These are phyloP conservation scores for Iguana delicatissima DNA, from an alignment of 2,797 vertebrate genomes.

Conservation along the genomic window DNA sequence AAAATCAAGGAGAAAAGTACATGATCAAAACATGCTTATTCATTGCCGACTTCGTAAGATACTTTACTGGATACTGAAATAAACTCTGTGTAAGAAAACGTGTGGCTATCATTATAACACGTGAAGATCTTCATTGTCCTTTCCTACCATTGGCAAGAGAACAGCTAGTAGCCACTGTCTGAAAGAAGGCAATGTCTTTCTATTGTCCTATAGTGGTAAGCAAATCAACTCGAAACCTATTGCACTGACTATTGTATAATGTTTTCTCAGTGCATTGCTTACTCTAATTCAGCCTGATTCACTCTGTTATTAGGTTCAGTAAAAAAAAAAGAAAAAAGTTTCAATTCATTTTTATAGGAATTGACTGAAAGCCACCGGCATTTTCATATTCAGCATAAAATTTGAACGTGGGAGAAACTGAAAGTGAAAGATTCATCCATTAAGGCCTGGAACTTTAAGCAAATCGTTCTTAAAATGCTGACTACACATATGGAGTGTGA, in stretches of 20 bases:
- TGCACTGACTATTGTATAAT: slow-evolving; percentile 51
- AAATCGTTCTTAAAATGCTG: too few species aligned
- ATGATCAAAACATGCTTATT: background rate
- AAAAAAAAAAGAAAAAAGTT: too few species aligned
- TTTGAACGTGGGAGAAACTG: too few species aligned
- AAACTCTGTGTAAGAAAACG: background rate
- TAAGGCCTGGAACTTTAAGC: too few species aligned
- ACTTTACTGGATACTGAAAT: background rate
- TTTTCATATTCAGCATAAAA: too few species aligned
- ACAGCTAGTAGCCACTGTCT: background rate
- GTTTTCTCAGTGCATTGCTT: slow-evolving; percentile 68
- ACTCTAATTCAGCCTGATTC: slow-evolving; percentile 54
- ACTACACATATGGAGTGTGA: too few species aligned
- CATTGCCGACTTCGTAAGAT: background rate
- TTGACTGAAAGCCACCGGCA: too few species aligned
- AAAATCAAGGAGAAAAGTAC: slow-evolving; percentile 7
- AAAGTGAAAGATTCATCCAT: too few species aligned
- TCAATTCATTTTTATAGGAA: too few species aligned
- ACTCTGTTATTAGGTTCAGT: background rate
- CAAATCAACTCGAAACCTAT: background rate
- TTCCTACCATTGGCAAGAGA: background rate
- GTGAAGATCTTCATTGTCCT: background rate
- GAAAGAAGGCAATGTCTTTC: background rate
- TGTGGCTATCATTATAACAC: background rate
- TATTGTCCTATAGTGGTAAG: background rate